Percentiles rank a stretch among this genome's conserved stretches.
Conservation (phyloP, 2,113 vertebrate species). For the Lichenostomus cassidix region DNA sequence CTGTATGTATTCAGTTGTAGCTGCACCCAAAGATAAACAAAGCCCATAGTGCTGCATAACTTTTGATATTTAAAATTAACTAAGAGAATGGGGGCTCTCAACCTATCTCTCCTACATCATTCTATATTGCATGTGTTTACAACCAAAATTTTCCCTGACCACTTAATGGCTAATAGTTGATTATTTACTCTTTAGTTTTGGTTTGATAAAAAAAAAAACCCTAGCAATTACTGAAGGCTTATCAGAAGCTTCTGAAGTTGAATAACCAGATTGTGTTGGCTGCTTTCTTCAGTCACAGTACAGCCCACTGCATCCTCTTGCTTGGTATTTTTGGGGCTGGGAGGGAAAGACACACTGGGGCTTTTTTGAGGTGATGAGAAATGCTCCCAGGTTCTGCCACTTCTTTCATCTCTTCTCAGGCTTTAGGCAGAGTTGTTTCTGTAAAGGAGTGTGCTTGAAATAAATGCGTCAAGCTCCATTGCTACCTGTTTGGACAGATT, state of each 20-base stretch:
- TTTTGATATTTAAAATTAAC: not conserved
- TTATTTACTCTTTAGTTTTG: not conserved
- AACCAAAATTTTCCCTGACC: not conserved
- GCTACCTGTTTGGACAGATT: not conserved
- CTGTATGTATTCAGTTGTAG: not conserved
- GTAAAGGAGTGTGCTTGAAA: not conserved
- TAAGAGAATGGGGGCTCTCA: not conserved
- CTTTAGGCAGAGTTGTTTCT: not conserved
- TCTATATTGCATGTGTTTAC: not conserved
- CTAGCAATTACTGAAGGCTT: not conserved
- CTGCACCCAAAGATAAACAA: not conserved
- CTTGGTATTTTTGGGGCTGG: not conserved
- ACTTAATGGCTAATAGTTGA: not conserved
- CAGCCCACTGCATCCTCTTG: not conserved
- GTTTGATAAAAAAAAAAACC: fast-evolving
- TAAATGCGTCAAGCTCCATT: not conserved
- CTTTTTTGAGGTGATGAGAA: not conserved
- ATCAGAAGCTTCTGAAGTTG: not conserved
- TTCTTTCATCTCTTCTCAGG: not conserved
- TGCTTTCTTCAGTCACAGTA: not conserved
- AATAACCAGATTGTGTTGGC: not conserved
- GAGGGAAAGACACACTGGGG: fast-evolving
- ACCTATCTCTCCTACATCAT: fast-evolving
- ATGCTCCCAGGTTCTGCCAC: not conserved
- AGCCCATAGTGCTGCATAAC: not conserved